Percentiles rank a stretch among this genome's conserved stretches.
Conservation (phyloP, 2,113 vertebrate genomes). For the Gambusia affinis region DNA sequence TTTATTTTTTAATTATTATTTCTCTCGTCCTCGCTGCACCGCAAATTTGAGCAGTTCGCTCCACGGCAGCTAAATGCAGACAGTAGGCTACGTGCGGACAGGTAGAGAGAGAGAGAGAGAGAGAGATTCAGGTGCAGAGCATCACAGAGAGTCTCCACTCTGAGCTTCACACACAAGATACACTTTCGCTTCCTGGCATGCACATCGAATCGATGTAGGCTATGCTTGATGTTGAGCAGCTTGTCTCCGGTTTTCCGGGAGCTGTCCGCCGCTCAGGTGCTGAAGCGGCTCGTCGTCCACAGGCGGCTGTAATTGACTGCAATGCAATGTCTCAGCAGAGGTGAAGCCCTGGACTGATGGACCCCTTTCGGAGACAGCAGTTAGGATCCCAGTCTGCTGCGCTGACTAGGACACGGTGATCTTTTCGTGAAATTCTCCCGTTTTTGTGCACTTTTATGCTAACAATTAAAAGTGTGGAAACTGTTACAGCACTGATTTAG, state of each 20-base stretch:
- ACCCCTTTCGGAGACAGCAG: constrained; percentile 17
- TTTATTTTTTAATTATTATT: constrained; percentile 16
- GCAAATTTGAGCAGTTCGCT: constrained; percentile 12
- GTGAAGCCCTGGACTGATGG: constrained; percentile 18
- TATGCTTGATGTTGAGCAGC: constrained; percentile 19
- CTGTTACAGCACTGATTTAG: neutral
- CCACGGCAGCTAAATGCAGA: no score
- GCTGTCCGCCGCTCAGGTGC: constrained; percentile 64
- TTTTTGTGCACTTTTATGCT: neutral
- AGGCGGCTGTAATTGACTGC: constrained; percentile 33
- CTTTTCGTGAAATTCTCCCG: constrained; percentile 22
- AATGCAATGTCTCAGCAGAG: constrained; percentile 26
- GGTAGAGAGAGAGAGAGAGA: constrained; percentile 19
- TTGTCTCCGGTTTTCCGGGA: constrained; percentile 32
- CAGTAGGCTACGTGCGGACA: constrained; percentile 30
- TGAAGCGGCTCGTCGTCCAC: constrained; percentile 50
- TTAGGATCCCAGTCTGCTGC: neutral
- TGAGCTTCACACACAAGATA: neutral
- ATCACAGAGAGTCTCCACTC: constrained; percentile 29
- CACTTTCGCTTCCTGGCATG: constrained; percentile 7
- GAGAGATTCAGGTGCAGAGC: constrained; percentile 39
- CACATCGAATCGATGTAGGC: constrained; percentile 9
- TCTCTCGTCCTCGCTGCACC: neutral
- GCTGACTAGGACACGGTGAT: constrained; percentile 26
- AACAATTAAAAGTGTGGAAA: constrained; percentile 18